Evolutionary conservation across 1,140 invertebrate genomes (phyloP), one percentile per base, ranked within the genome.

Genomic region (Cydia strobilella): DNA sequence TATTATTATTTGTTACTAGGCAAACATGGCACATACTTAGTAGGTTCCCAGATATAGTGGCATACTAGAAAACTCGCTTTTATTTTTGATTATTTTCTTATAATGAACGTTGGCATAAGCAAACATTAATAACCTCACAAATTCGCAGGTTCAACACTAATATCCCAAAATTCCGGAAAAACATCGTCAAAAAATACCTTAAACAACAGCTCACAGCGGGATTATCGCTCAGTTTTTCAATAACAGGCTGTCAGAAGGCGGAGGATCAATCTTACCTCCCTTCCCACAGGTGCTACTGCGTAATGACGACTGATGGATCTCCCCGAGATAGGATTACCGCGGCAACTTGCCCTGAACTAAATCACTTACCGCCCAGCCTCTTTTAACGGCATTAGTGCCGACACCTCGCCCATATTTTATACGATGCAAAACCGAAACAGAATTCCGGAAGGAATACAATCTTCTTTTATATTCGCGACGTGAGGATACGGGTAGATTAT

Each of bases 141-240:
- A 59, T 23, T 59, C 54, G 7, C 54, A 59, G 54, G 20, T 59
- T 51, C 54, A 66, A 63, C 75, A 62, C 65, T 81, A 83, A 83
- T 79, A 79, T 78, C 74, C 76, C 75, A 74, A 77, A 79, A 80
- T 73, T 75, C 51, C 69, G 72, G n/a, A 74, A 76, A 87, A 86
- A 82, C 48, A 51, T n/a, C 75, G 79, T 23, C 18, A n/a, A 59
- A 84, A 88, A 86, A 85, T 51, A n/a, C 85, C 86, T 88, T 88
- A 88, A 89, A 90, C 81, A 89, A 86, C 66, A 74, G 74, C 74
- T 76, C 85, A 81, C 80, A 63, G 74, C 66, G 86, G 85, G 85
- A 90, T 89, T 91, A 89, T 89, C 88, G 82, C 82, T 90, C 87
- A 90, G 89, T 91, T 90, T 91, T 91, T 89, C 88, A 90, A 91